Evolutionary conservation across 1,140 invertebrate species (phyloP).

Genomic region (Polypedilum pembai): DNA sequence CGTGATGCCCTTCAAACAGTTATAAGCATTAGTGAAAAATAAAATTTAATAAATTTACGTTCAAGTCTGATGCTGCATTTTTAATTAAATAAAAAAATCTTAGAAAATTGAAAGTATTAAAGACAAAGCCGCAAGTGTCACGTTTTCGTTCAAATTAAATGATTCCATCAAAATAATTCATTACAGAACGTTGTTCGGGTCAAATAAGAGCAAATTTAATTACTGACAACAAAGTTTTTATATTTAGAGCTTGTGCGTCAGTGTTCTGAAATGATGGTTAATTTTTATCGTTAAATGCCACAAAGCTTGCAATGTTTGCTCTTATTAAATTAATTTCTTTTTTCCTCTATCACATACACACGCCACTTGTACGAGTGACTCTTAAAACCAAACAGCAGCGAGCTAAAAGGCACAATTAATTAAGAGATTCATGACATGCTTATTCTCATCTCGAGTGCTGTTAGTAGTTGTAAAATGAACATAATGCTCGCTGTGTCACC

Average conservation of each 20-base stretch:
- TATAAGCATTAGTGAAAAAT: no score
- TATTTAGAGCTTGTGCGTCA: background rate
- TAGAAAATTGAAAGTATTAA: background rate
- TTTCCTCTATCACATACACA: background rate
- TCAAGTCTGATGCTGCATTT: no score
- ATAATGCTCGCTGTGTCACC: background rate
- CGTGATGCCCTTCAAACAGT: no score
- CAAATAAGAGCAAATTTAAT: background rate
- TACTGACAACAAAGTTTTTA: background rate
- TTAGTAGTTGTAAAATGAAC: background rate
- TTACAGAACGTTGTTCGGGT: background rate
- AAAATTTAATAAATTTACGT: no score
- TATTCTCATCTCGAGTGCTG: background rate
- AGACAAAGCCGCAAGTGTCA: background rate
- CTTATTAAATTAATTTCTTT: conserved; percentile 4
- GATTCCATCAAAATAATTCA: background rate
- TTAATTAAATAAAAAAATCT: no score
- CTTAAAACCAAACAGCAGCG: background rate
- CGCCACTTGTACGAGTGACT: background rate
- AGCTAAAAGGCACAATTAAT: background rate
- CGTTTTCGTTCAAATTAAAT: background rate
- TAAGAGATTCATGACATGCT: conserved; percentile 25
- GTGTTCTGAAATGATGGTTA: background rate
- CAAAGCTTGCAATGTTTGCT: background rate
- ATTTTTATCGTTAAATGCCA: background rate